These are phyloP conservation scores for Spodoptera picta DNA, from an alignment of 2,888 invertebrate genomes.

Conservation along the genomic window DNA sequence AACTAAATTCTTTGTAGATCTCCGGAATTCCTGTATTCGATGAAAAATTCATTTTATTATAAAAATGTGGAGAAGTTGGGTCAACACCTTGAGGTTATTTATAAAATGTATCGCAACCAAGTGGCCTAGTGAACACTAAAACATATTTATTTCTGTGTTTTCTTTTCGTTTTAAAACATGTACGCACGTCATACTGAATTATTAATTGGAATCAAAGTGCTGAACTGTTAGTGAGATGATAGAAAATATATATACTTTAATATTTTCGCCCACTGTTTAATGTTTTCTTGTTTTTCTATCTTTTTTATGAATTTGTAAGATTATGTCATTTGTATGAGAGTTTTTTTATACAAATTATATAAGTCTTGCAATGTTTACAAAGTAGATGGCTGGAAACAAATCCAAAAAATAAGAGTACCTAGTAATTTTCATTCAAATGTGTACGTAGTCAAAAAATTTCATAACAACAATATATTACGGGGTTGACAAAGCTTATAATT, in stretches of 20 bases:
- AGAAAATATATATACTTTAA: too few species aligned
- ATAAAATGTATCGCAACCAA: slow-evolving; percentile 41
- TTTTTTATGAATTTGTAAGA: too few species aligned
- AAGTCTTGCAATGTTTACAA: too few species aligned
- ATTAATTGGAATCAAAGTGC: slow-evolving; percentile 28
- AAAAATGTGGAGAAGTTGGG: slow-evolving; percentile 41
- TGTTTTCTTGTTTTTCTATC: too few species aligned
- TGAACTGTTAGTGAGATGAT: slow-evolving; percentile 18
- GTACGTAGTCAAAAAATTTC: too few species aligned
- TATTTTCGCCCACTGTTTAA: too few species aligned
- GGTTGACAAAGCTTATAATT: slow-evolving; percentile 9
- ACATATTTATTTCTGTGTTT: slow-evolving; percentile 30
- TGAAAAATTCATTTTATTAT: slow-evolving; percentile 43
- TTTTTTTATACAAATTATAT: too few species aligned
- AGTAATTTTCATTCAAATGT: too few species aligned
- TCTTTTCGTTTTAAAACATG: slow-evolving; percentile 23
- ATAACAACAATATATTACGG: too few species aligned
- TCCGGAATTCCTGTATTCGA: slow-evolving; percentile 26
- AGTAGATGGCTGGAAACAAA: too few species aligned
- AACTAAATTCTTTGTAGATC: slow-evolving; percentile 12
- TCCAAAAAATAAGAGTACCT: too few species aligned
- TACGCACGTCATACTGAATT: slow-evolving; percentile 37
- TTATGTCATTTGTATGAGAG: too few species aligned
- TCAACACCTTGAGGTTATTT: slow-evolving; percentile 47
- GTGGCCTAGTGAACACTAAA: slow-evolving; percentile 37